Conservation (phyloP, 2,888 invertebrate species). For the Thecocarcelia acutangulata region DNA sequence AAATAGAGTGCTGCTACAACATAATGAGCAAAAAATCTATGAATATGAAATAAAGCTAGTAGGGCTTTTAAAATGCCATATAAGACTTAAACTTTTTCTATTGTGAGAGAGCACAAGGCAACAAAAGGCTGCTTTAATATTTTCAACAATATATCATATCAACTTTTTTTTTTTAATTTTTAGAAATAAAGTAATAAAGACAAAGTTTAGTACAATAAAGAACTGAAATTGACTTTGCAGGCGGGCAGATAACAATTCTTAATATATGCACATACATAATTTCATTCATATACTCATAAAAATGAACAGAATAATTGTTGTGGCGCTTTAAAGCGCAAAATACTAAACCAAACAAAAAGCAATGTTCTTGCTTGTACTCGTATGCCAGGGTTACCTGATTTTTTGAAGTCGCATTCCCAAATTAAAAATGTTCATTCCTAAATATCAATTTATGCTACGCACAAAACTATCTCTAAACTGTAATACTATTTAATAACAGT, state of each 20-base stretch:
- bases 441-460: too few species aligned
- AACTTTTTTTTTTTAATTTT: conserved; percentile 37
- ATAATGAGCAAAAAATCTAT: too few species aligned
- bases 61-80: neutral
- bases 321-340: conserved; percentile 39
- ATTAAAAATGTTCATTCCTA: too few species aligned
- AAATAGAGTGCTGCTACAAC: too few species aligned
- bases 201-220: conserved; percentile 32
- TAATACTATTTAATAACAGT: too few species aligned
- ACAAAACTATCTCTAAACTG: too few species aligned
- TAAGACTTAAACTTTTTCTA: neutral
- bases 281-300: conserved; percentile 36
- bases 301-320: conserved; percentile 42
- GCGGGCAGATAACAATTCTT: conserved; percentile 10
- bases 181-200: conserved; percentile 58
- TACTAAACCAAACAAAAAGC: neutral
- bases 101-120: neutral
- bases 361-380: too few species aligned
- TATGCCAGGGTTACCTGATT: too few species aligned
- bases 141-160: too few species aligned
- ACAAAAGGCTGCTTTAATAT: conserved; percentile 25
- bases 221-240: conserved; percentile 28
- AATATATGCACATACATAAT: conserved; percentile 56
- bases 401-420: too few species aligned
- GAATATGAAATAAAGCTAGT: too few species aligned